Base-by-base conservation (phyloP, 2,888 invertebrate species). In the Malacosoma neustria region DNA sequence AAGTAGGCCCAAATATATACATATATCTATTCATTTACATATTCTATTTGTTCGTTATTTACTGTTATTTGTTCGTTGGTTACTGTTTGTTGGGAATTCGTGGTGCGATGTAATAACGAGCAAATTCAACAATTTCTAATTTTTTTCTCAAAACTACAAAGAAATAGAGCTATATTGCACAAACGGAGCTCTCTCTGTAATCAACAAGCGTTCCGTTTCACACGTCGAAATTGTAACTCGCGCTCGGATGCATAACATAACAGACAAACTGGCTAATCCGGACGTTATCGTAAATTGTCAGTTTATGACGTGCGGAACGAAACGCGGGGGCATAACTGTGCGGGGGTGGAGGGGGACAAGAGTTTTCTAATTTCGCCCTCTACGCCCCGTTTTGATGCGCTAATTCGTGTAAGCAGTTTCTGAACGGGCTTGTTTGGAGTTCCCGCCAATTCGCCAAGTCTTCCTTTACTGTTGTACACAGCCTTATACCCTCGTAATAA, bases 231-330 rank as follows among this genome's bases (percentile, higher is more conserved):
- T 22, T 22, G 22, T 22, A 22, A 22, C 22, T 22, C 22, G 22
- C 22, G 22, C 22, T 61, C 73, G 73, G 72, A 76, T 77, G 81
- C 81, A 77, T 75, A 74, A 80, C 81, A 77, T 75, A 74, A 77
- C 81, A 82, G 77, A 81, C 84, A 84, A 81, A 84, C 82, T 79
- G 62, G 84, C 85, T 86, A 86, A 87, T 86, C 86, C 86, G 73
- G 69, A 69, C 75, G 81, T 84, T 85, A 87, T 85, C 87, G 86
- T 87, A 87, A 87, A 87, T 87, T 82, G 86, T 86, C 85, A 86
- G 84, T 86, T 87, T 87, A 87, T 86, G 61, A 61, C 60, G 64
- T 55, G 70, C 53, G 64, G 57, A 68, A 58, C 55, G 62, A 54
- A 63, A 59, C 57, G 57, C 29, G 14, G 11, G 22, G 22, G 22